These are phyloP conservation scores for Cheumatopsyche charites DNA, from an alignment of 1,140 invertebrate species.

Conservation along the genomic window DNA sequence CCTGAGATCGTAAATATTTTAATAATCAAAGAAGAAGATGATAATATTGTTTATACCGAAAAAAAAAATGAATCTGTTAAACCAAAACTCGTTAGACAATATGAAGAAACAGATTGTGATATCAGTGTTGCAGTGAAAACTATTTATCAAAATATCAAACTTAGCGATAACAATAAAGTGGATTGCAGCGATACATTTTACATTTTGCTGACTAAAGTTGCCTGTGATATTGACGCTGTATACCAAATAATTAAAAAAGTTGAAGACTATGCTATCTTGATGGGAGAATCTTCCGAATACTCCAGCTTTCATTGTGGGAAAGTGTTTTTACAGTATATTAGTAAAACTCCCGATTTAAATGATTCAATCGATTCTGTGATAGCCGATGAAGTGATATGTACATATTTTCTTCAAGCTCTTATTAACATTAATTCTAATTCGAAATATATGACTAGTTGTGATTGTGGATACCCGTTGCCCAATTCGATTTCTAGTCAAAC, in stretches of 20 bases:
- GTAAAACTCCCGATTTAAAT: conserved; percentile 49
- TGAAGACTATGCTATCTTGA: conserved; percentile 55
- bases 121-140: background rate
- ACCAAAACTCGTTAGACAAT: background rate
- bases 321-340: conserved; percentile 58
- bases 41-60: conserved; percentile 25
- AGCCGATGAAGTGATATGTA: conserved; percentile 55
- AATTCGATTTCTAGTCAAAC: conserved; percentile 55
- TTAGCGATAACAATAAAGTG: conserved; percentile 39
- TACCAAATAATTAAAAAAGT: conserved; percentile 55
- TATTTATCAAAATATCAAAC: conserved; percentile 40
- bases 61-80: background rate
- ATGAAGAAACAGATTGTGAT: background rate
- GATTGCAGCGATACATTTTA: conserved; percentile 50
- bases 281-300: conserved; percentile 53
- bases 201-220: conserved; percentile 53
- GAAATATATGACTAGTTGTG: conserved; percentile 55
- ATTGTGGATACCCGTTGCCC: conserved; percentile 59
- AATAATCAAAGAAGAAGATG: conserved; percentile 30
- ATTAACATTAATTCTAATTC: conserved; percentile 57
- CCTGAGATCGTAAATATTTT: background rate
- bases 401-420: conserved; percentile 60
- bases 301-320: conserved; percentile 56
- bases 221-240: conserved; percentile 59
- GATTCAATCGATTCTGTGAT: conserved; percentile 54